Conservation (phyloP, 2,797 vertebrate genomes). For the Lutjanus campechanus region DNA sequence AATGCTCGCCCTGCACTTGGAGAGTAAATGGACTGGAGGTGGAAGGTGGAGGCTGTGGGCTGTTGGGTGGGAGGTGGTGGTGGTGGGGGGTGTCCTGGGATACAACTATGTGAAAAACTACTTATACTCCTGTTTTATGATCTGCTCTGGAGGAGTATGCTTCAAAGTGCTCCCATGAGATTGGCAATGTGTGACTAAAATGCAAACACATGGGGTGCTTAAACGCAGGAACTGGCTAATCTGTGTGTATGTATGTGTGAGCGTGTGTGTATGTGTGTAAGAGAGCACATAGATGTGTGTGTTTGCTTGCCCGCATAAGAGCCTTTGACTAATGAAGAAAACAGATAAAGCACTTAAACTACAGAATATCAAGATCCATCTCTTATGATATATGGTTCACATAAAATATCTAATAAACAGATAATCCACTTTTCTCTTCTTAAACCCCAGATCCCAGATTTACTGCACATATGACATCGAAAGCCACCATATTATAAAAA, state of each 20-base stretch:
- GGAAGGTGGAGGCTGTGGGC: conserved; percentile 60
- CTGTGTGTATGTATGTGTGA: conserved; percentile 66
- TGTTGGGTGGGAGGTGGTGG: conserved; percentile 48
- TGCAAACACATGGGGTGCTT: conserved; percentile 87
- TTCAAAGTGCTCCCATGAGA: conserved; percentile 85
- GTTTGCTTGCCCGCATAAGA: conserved; percentile 47
- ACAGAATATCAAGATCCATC: conserved; percentile 67
- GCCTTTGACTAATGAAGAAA: conserved; percentile 79
- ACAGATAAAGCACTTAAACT: conserved; percentile 74
- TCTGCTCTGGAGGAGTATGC: conserved; percentile 82
- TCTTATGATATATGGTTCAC: conserved; percentile 73
- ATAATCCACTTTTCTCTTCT: conserved; percentile 75
- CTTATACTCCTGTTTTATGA: conserved; percentile 85
- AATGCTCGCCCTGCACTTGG: conserved; percentile 18
- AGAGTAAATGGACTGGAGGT: conserved; percentile 53
- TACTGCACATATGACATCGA: conserved; percentile 59
- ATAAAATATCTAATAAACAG: conserved; percentile 85
- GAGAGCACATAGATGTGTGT: conserved; percentile 12
- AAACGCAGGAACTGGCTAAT: conserved; percentile 84
- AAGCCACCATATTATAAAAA: conserved; percentile 45
- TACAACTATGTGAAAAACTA: conserved; percentile 83
- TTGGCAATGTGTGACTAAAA: conserved; percentile 87
- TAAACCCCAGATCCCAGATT: conserved; percentile 57
- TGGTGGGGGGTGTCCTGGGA: conserved; percentile 60
- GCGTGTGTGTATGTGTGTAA: conserved; percentile 33